Evolutionary conservation across 1,140 invertebrate genomes (phyloP).

Genomic region (Drosophila albomicans): DNA sequence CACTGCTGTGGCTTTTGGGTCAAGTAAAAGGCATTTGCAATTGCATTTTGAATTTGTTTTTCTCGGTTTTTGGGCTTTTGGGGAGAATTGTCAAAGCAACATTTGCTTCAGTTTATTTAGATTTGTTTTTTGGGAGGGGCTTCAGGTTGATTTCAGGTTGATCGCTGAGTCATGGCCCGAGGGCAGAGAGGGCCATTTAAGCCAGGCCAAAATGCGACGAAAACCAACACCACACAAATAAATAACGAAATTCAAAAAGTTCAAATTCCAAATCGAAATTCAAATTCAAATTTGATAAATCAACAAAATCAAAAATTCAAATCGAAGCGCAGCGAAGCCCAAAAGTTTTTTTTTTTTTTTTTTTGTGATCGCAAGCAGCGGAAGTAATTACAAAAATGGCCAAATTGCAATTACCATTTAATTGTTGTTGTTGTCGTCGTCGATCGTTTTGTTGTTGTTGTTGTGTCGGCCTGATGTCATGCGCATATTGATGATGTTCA

Average conservation of each 20-base stretch:
- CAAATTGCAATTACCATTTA: conserved; percentile 72
- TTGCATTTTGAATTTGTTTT: conserved; percentile 57
- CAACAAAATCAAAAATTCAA: conserved; percentile 2
- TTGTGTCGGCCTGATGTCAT: conserved; percentile 69
- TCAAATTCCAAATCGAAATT: conserved; percentile 3
- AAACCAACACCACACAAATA: too few species aligned
- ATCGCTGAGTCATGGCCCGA: conserved; percentile 13
- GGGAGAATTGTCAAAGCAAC: conserved; percentile 64
- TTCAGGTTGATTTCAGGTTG: conserved; percentile 2
- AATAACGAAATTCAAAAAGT: neutral
- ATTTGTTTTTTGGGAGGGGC: conserved; percentile 20
- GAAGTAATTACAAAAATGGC: conserved; percentile 79
- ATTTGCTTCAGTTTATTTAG: conserved; percentile 24
- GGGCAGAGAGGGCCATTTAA: neutral
- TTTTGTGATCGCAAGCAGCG: conserved; percentile 47
- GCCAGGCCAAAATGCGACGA: neutral
- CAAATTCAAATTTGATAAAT: neutral
- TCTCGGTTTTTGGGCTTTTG: conserved; percentile 18
- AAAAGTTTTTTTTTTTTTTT: conserved; percentile 26
- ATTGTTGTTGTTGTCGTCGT: conserved; percentile 27
- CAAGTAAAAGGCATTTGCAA: conserved; percentile 77
- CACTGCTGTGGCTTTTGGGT: conserved; percentile 63
- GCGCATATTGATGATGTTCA: conserved; percentile 44
- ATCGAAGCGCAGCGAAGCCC: neutral
- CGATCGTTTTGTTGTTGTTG: conserved; percentile 42